Evolutionary conservation across 64 coral and sea anemone species (phyloP).

Genomic region (Anthopleura sola): DNA sequence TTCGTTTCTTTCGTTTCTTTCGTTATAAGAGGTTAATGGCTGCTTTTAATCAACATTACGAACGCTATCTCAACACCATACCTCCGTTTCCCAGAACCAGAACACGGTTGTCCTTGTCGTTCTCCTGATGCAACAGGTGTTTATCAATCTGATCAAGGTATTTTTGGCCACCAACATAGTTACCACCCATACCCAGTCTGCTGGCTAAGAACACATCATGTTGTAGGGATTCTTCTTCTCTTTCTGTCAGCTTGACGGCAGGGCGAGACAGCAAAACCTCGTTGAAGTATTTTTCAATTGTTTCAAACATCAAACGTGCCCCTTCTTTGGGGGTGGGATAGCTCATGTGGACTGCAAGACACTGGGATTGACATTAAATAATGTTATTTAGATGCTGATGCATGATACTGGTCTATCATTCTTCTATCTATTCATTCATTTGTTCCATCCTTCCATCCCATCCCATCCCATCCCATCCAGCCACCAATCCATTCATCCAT

Average conservation of each 20-base stretch:
- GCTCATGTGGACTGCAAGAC: slow-evolving; percentile 76
- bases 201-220: slow-evolving; percentile 75
- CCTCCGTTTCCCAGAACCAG: slow-evolving; percentile 65
- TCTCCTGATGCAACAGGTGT: not conserved
- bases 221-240: slow-evolving; percentile 53
- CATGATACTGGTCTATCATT: slow-evolving; percentile 43
- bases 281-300: slow-evolving; percentile 68
- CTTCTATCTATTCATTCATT: too few species aligned
- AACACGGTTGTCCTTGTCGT: slow-evolving; percentile 22
- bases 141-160: slow-evolving; percentile 62
- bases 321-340: slow-evolving; percentile 79
- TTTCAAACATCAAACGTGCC: slow-evolving; percentile 73
- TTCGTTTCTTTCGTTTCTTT: too few species aligned
- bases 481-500: not conserved
- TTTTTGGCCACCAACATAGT: slow-evolving; percentile 63
- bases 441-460: not conserved
- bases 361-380: slow-evolving; percentile 12
- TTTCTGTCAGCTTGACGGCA: slow-evolving; percentile 27
- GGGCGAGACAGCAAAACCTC: slow-evolving; percentile 50
- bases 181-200: slow-evolving; percentile 75
- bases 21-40: not conserved
- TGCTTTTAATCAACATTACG: too few species aligned
- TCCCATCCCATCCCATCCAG: not conserved
- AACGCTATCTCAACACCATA: not conserved
- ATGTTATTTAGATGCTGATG: not conserved